These are phyloP conservation scores for Synergus japonicus DNA, from an alignment of 2,888 invertebrate genomes.

Conservation along the genomic window DNA sequence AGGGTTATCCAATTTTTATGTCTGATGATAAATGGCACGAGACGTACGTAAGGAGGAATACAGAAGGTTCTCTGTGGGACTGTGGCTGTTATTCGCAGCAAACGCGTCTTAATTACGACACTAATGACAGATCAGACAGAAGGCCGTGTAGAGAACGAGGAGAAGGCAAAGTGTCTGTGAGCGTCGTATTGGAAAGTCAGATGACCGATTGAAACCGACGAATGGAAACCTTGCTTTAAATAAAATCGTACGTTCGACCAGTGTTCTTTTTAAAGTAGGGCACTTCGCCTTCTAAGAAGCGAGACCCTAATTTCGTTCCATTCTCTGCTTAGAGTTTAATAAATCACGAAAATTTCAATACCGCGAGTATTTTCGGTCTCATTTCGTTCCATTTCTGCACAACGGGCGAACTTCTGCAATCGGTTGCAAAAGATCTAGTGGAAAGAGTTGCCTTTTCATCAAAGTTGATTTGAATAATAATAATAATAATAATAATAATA, in stretches of 20 bases:
- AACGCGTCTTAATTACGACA: constrained; percentile 39
- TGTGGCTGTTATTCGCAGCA: constrained; percentile 23
- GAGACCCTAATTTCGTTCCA: not conserved
- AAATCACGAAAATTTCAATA: not conserved
- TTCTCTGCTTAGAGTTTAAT: not conserved
- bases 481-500: no score
- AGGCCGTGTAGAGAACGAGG: not conserved
- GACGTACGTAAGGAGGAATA: not conserved
- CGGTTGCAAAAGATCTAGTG: no score
- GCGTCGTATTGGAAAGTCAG: constrained; percentile 11
- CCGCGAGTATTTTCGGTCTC: no score
- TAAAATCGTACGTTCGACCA: not conserved
- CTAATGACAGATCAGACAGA: constrained; percentile 41
- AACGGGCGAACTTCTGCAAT: no score
- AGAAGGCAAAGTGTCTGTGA: not conserved
- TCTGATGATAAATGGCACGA: constrained; percentile 4
- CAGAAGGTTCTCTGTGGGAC: constrained; percentile 27
- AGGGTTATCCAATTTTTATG: not conserved
- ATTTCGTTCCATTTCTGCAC: no score
- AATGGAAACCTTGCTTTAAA: not conserved
- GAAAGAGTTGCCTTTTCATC: no score
- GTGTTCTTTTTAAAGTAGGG: not conserved
- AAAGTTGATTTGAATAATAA: no score
- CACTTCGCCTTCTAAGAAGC: not conserved
- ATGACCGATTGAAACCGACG: constrained; percentile 13